A percentile compares a stretch with the other conserved stretches of the same genome.
Evolutionary conservation across 2,888 invertebrate genomes (phyloP).

Genomic region (Orthosia incerta): DNA sequence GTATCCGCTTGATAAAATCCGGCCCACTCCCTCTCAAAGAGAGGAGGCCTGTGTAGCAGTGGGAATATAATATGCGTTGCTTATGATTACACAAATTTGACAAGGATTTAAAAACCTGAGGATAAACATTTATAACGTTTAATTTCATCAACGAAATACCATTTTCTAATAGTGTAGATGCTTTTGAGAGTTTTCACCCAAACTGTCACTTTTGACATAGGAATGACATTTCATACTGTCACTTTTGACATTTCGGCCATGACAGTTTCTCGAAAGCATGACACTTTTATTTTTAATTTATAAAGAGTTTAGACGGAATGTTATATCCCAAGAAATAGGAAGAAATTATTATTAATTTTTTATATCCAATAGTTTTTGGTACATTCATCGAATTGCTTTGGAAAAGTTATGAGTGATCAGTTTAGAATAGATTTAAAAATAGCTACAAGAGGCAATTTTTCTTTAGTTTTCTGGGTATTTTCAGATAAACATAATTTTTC

Average conservation of each 20-base stretch:
- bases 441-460: background rate
- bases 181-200: background rate
- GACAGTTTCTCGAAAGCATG: slow-evolving; percentile 6
- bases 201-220: slow-evolving; percentile 21
- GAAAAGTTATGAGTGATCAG: background rate
- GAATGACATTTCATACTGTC: background rate
- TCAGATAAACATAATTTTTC: background rate
- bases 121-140: background rate
- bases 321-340: slow-evolving; percentile 33
- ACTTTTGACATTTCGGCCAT: slow-evolving; percentile 19
- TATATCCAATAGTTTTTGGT: slow-evolving; percentile 34
- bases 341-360: slow-evolving; percentile 29
- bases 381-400: slow-evolving; percentile 27
- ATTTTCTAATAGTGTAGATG: background rate
- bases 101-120: background rate
- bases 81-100: background rate
- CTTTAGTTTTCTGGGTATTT: background rate
- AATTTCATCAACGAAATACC: background rate
- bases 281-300: background rate
- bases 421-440: background rate
- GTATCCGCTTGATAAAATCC: rapidly evolving
- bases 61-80: background rate
- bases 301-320: slow-evolving; percentile 40
- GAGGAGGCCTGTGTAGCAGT: background rate
- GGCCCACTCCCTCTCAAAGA: background rate